Conservation (phyloP, 2,797 vertebrate species). For the Agapornis canus region DNA sequence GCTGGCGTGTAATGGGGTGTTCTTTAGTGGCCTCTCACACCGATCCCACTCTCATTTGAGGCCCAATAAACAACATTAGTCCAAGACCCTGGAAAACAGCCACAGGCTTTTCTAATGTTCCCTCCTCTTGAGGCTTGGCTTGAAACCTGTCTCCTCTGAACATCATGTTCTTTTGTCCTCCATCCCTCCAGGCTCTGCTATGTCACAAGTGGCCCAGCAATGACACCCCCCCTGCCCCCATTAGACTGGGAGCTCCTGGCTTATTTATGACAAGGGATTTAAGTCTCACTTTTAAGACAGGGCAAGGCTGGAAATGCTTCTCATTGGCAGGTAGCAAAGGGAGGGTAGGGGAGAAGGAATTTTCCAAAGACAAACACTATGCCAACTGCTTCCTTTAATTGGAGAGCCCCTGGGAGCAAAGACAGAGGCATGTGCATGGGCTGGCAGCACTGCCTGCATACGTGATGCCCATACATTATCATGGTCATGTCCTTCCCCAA, state of each 20-base stretch:
- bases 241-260: neutral
- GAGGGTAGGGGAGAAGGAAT: neutral
- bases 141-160: neutral
- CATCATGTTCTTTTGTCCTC: neutral
- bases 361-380: neutral
- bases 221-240: fast-evolving
- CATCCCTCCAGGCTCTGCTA: neutral
- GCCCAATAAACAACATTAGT: neutral
- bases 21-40: neutral
- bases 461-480: neutral
- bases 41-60: neutral
- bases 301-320: neutral
- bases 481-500: neutral
- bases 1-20: neutral
- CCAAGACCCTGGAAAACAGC: neutral
- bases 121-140: neutral
- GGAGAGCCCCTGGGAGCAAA: neutral
- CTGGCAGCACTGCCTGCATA: neutral
- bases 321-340: neutral
- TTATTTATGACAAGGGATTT: neutral
- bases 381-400: neutral
- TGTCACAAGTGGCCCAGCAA: neutral
- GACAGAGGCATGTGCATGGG: neutral
- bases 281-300: neutral
- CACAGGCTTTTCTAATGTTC: neutral